Percentiles rank a stretch among this genome's conserved stretches.
These are phyloP conservation scores for Anastatus disparis DNA, from an alignment of 1,140 invertebrate genomes.

Conservation along the genomic window DNA sequence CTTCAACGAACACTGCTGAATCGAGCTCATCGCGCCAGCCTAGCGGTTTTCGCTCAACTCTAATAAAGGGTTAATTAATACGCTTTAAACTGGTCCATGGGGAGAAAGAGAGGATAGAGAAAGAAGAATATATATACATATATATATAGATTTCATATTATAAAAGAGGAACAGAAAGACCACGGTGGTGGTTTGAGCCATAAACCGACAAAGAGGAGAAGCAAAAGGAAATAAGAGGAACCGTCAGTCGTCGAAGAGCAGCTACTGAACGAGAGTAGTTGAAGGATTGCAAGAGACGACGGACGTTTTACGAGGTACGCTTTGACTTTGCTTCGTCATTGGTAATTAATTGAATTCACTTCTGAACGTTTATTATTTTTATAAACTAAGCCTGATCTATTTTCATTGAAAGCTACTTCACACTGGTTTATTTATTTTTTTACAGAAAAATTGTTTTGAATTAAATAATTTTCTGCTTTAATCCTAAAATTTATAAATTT, in stretches of 20 bases:
- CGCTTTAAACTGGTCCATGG: constrained; percentile 59
- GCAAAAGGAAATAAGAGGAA: background rate
- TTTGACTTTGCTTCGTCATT: no score
- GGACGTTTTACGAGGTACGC: no score
- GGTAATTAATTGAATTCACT: no score
- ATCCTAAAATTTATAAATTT: no score
- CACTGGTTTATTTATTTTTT: no score
- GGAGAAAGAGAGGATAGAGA: constrained; percentile 41
- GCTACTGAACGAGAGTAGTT: background rate
- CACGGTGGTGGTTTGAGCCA: constrained; percentile 37
- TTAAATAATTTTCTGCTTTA: no score
- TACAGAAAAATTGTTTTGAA: no score
- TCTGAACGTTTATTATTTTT: no score
- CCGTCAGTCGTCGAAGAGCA: constrained; percentile 24
- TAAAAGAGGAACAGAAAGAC: constrained; percentile 16
- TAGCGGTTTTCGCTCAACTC: constrained; percentile 60
- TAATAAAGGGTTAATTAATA: constrained; percentile 68
- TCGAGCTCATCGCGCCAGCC: constrained; percentile 58
- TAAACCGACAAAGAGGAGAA: constrained; percentile 37
- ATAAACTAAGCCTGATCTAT: no score
- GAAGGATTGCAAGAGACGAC: no score
- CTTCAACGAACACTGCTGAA: constrained; percentile 45
- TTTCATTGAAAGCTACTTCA: no score
- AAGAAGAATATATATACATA: constrained; percentile 4
- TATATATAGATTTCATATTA: no score